Base-by-base conservation (phyloP, 2,113 vertebrate genomes). In the Cygnus atratus region DNA sequence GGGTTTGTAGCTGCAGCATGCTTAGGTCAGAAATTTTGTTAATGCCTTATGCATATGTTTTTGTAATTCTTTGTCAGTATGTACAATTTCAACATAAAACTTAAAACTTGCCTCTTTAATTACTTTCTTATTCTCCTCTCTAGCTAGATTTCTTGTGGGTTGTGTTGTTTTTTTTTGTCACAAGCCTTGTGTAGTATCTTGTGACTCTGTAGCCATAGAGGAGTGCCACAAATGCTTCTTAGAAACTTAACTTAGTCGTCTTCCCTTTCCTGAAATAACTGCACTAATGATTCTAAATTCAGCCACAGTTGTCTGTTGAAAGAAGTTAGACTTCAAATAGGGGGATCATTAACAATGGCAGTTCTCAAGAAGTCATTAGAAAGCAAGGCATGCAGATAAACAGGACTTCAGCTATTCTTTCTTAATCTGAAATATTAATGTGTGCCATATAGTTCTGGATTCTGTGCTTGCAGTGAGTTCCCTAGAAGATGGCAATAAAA, bases 251-350 rank as follows among this genome's bases (percentile, higher is more conserved):
- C 46, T 50, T 26, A 70, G 81, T 50, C 48, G 74, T 50, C 62
- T 93, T 90, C 37, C 52, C 35, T 89, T 82, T 22, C 28, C 68
- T 93, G 68, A 59, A 96, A 67, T 71, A 86, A 46, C 50, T 33
- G 3, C 62, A 41, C 26, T 15, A 41, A 5, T 12, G 4, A 19
- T n/a, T 83, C n/a, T 62, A 18, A 88, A 81, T 63, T 62, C 11
- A 2, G 28, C 50, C 22, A 58, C 28, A 6, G n/a, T 74, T 66
- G 41, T 43, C 72, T 67, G 0, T 14, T 66, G 3, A 26, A 39
- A 33, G n/a, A 57, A 26, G 37, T 39, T 88, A 77, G 57, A 43
- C 50, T 85, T 74, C 26, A 66, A 61, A 31, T 3, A 5, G 46
- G 54, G 58, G 10, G 92, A 88, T 90, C 46, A 50, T 87, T 84